Conservation (phyloP, 1,140 invertebrate genomes). For the Drosophila sechellia region DNA sequence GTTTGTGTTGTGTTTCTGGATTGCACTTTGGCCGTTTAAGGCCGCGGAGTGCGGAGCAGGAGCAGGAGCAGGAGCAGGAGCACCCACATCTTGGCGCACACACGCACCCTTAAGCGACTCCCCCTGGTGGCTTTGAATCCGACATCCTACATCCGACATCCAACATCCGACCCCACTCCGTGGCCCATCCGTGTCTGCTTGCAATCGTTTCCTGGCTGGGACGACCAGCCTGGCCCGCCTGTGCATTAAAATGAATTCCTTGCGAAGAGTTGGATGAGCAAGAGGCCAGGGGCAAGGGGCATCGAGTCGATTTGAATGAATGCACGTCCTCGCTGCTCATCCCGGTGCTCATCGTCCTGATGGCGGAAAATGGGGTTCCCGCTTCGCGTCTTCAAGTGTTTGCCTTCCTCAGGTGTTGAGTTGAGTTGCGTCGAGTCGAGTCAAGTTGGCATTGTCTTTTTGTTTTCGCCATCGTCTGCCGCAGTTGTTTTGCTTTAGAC, state of each 20-base stretch:
- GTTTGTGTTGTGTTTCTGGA: slow-evolving; percentile 43
- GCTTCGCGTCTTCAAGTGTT: slow-evolving; percentile 70
- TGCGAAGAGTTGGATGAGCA: slow-evolving; percentile 46
- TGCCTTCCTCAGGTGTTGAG: slow-evolving; percentile 78
- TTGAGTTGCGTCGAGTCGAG: slow-evolving; percentile 19
- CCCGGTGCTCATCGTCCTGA: slow-evolving; percentile 10
- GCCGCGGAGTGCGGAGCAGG: slow-evolving; percentile 20
- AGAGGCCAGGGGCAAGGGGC: slow-evolving; percentile 2
- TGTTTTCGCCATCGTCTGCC: slow-evolving; percentile 49
- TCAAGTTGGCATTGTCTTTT: slow-evolving; percentile 74
- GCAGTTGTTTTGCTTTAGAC: slow-evolving; percentile 61
- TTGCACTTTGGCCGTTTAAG: slow-evolving; percentile 75
- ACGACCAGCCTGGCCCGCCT: slow-evolving; percentile 10
- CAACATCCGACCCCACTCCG: neutral
- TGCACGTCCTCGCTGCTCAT: slow-evolving; percentile 61
- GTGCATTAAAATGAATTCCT: slow-evolving; percentile 79
- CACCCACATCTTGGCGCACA: slow-evolving; percentile 67
- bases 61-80: slow-evolving; percentile 8
- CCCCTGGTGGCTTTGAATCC: slow-evolving; percentile 10
- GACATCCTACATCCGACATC: neutral
- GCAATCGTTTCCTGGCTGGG: slow-evolving; percentile 61
- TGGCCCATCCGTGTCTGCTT: slow-evolving; percentile 4
- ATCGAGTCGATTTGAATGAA: slow-evolving; percentile 73
- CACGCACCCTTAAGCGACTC: slow-evolving; percentile 68
- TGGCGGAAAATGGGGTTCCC: slow-evolving; percentile 1